phyloP scores from a whole-genome alignment of 2,113 vertebrate species.

The Macrotis lagotis region DNA sequence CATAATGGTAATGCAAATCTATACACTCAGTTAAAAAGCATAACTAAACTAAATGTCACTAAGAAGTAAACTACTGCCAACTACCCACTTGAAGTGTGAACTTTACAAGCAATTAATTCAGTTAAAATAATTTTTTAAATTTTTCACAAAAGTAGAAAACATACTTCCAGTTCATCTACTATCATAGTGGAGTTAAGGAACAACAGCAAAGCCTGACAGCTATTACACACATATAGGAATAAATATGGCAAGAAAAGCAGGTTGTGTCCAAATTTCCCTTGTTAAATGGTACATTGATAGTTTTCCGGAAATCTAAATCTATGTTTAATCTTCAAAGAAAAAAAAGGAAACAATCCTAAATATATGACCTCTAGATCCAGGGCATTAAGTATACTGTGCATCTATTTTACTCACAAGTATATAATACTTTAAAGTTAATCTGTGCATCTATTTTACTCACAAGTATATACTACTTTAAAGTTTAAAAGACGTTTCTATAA shows the following conservation, averaged over 20 bases:
- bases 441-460: too few relatives aligned
- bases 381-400: background rate
- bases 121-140: slow-evolving; percentile 54
- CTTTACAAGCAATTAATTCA: background rate
- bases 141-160: background rate
- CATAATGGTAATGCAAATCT: background rate
- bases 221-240: background rate
- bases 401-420: accelerated
- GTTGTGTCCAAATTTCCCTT: accelerated
- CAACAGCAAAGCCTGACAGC: background rate
- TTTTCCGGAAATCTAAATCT: background rate
- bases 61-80: slow-evolving; percentile 13
- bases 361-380: background rate
- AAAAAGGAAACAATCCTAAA: background rate
- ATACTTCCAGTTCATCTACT: background rate
- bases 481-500: background rate
- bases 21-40: background rate
- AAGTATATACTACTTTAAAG: background rate
- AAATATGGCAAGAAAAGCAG: background rate
- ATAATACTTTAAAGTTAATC: background rate
- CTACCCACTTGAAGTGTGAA: background rate
- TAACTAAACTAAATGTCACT: background rate
- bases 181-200: background rate
- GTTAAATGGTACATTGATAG: accelerated
- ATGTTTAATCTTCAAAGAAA: background rate